These are phyloP conservation scores for Drosophila barbarae DNA, from an alignment of 2,888 invertebrate genomes.

Conservation along the genomic window DNA sequence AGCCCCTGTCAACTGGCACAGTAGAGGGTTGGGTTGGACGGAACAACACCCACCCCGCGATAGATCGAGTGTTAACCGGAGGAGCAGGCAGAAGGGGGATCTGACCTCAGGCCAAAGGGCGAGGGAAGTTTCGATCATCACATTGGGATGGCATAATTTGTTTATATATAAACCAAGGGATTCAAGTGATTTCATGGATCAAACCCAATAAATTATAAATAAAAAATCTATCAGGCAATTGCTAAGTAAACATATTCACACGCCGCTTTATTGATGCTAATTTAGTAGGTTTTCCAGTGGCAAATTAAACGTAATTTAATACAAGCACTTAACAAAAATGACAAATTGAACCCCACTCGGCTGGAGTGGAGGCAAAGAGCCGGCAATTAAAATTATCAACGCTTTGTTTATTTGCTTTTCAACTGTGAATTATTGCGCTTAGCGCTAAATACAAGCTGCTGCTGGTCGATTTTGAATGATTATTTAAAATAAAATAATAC, in stretches of 20 bases:
- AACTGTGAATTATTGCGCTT: slow-evolving; percentile 8
- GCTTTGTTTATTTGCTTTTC: slow-evolving; percentile 19
- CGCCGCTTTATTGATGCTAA: slow-evolving; percentile 46
- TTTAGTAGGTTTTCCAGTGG: slow-evolving; percentile 35
- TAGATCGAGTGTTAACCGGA: slow-evolving; percentile 54
- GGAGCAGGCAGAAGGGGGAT: slow-evolving; percentile 17
- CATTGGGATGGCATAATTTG: slow-evolving; percentile 60
- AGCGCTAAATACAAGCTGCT: background rate
- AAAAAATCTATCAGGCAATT: slow-evolving; percentile 49
- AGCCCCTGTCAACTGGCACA: slow-evolving; percentile 65
- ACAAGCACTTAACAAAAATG: slow-evolving; percentile 55
- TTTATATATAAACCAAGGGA: slow-evolving; percentile 68
- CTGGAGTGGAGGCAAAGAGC: slow-evolving; percentile 16
- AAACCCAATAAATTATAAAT: slow-evolving; percentile 43
- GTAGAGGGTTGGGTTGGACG: slow-evolving; percentile 50
- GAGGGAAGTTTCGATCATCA: background rate
- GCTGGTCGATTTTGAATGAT: slow-evolving; percentile 9
- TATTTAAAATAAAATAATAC: background rate
- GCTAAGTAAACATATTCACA: slow-evolving; percentile 54
- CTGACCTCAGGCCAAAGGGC: slow-evolving; percentile 14
- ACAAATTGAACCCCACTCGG: slow-evolving; percentile 45
- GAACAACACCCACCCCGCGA: slow-evolving; percentile 1
- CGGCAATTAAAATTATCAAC: slow-evolving; percentile 29
- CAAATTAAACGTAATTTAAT: slow-evolving; percentile 65
- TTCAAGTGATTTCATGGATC: slow-evolving; percentile 65